Conservation (phyloP, 2,888 invertebrate genomes). For the Tetrapedia diversipes region DNA sequence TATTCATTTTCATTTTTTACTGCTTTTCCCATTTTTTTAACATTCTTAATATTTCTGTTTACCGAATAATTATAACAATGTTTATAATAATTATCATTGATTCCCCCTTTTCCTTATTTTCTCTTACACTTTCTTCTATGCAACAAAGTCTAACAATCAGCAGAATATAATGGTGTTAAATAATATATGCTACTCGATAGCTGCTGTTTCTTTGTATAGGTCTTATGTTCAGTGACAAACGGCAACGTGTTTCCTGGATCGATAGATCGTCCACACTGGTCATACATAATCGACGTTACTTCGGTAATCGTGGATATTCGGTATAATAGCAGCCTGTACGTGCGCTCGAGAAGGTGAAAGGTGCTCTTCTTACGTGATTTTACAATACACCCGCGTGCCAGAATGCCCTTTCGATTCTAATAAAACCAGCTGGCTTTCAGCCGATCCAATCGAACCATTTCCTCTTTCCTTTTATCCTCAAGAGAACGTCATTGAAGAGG, state of each 20-base stretch:
- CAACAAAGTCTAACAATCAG: too few relatives aligned
- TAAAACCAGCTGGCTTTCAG: constrained; percentile 37
- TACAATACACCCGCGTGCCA: constrained; percentile 71
- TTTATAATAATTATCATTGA: too few relatives aligned
- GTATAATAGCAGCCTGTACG: constrained; percentile 45
- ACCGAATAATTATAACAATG: too few relatives aligned
- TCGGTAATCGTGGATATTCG: constrained; percentile 46
- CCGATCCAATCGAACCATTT: not conserved
- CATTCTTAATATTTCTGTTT: too few relatives aligned
- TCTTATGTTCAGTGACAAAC: not conserved
- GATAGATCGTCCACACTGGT: constrained; percentile 44
- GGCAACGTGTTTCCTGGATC: constrained; percentile 24
- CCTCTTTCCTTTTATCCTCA: constrained; percentile 8
- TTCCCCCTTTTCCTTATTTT: too few relatives aligned
- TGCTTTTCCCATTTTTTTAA: too few relatives aligned
- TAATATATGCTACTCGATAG: too few relatives aligned
- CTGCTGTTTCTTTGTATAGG: too few relatives aligned
- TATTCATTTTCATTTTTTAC: too few relatives aligned
- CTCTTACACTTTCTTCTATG: too few relatives aligned
- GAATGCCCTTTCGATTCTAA: constrained; percentile 73
- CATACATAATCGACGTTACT: constrained; percentile 36
- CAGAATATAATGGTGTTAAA: too few relatives aligned
- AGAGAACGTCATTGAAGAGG: constrained; percentile 1
- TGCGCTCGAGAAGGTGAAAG: constrained; percentile 76
- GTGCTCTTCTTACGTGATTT: constrained; percentile 80